These are phyloP conservation scores for Tipula helvola DNA, from an alignment of 2,888 invertebrate species.

Conservation along the genomic window DNA sequence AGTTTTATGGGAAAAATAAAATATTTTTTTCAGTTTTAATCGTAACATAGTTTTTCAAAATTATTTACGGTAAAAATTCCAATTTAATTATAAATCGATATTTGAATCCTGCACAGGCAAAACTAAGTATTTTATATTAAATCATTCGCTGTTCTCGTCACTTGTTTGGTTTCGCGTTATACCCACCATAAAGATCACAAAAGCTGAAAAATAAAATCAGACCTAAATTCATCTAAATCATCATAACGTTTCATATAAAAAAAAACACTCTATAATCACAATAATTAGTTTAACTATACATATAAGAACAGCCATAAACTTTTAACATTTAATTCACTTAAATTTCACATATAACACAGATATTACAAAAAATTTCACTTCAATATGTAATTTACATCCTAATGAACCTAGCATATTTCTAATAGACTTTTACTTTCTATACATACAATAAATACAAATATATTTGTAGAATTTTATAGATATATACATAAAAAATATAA, in stretches of 20 bases:
- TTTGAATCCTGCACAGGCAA: too few species aligned
- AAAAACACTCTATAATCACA: too few species aligned
- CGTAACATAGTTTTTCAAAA: too few species aligned
- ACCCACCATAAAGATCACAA: background rate
- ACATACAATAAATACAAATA: background rate
- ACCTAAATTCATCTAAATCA: background rate
- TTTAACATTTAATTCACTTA: background rate
- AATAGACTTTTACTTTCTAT: background rate
- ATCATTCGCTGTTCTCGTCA: too few species aligned
- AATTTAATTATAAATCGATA: too few species aligned
- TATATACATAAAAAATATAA: background rate
- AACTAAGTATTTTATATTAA: too few species aligned
- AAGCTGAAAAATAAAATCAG: background rate
- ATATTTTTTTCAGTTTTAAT: too few species aligned
- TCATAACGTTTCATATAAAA: background rate
- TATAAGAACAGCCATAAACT: background rate
- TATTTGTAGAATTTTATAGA: background rate
- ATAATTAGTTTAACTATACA: too few species aligned
- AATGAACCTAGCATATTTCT: background rate
- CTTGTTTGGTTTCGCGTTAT: background rate
- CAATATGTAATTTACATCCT: background rate
- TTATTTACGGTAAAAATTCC: too few species aligned
- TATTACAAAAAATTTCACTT: background rate
- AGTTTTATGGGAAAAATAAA: too few species aligned
- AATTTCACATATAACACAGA: background rate